Evolutionary conservation across 2,888 invertebrate genomes (phyloP), one percentile per base, ranked within the genome.

Genomic region (Bhutanitis thaidina): DNA sequence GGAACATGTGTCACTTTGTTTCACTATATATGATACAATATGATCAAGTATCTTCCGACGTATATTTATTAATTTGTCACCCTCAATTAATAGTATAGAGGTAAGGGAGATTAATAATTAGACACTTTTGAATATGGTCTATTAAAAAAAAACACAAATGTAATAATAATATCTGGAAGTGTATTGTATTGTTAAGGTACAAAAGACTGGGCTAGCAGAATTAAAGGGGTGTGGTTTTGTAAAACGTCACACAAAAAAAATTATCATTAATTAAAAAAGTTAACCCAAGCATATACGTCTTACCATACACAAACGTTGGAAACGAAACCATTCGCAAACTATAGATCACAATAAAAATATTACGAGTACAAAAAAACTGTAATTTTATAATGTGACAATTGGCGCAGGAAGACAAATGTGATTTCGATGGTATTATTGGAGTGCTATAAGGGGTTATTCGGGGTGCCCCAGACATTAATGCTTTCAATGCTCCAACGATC

Each of bases 261-360:
- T 66, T 49, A 53, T 36, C 43, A 41, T 45, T 55, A 53, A 43
- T 68, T 58, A 32, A 70, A 71, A 14, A 35, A 9, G n/a, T 65
- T 62, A 34, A 73, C 58, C 60, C 69, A 73, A 80, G 70, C 74
- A 60, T 73, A 72, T 74, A 74, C 12, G 0, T 34, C 68, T 72
- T 52, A 74, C 81, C 85, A 65, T 84, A 82, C 75, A 80, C 76
- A 78, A 77, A 74, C 61, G 66, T 74, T 65, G 67, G 63, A 65
- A 61, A 65, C 60, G 72, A 64, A 57, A 54, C 44, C 56, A 64
- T 65, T 71, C 70, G 60, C 62, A 64, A 65, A 64, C 67, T 57
- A 84, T 85, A 76, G 71, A 85, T 86, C 80, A 82, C 56, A 52
- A 60, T 66, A 63, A 61, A 57, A 55, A 65, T 61, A 60, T 55